phyloP scores from a whole-genome alignment of 2,797 vertebrate species.

The Sarcoramphus papa region DNA sequence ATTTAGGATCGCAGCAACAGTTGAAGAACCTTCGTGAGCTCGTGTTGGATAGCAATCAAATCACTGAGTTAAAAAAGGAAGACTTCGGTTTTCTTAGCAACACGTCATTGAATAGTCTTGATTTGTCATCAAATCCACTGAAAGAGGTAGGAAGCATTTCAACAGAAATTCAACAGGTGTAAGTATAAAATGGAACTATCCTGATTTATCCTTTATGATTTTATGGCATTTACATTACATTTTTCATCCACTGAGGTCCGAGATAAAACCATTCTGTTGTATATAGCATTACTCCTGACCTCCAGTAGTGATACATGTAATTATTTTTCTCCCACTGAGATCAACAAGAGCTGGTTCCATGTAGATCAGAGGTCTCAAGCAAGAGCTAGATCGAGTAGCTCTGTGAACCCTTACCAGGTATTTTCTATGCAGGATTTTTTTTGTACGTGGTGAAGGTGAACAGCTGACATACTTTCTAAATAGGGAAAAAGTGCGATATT shows the following conservation, averaged over 20 bases:
- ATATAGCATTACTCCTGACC: background rate
- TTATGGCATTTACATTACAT: background rate
- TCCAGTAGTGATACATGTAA: background rate
- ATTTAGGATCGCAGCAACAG: conserved; percentile 79
- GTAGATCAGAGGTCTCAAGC: background rate
- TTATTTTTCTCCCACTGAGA: background rate
- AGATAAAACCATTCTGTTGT: background rate
- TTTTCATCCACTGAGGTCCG: background rate
- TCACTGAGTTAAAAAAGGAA: conserved; percentile 73
- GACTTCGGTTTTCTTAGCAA: conserved; percentile 83
- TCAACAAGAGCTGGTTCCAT: background rate
- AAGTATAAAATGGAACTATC: background rate
- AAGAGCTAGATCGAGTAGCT: background rate
- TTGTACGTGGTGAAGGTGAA: background rate
- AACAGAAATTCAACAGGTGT: background rate
- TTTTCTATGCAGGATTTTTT: background rate
- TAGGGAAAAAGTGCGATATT: background rate
- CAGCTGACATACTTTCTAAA: background rate
- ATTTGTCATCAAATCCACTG: conserved; percentile 81
- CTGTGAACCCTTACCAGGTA: background rate
- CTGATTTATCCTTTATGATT: background rate
- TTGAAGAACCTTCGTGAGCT: conserved; percentile 81
- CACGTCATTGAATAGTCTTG: conserved; percentile 78
- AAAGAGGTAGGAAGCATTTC: conserved; percentile 76
- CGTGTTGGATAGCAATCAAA: conserved; percentile 75